These are phyloP conservation scores for Tympanuchus pallidicinctus DNA, from an alignment of 2,113 vertebrate genomes.

Conservation along the genomic window DNA sequence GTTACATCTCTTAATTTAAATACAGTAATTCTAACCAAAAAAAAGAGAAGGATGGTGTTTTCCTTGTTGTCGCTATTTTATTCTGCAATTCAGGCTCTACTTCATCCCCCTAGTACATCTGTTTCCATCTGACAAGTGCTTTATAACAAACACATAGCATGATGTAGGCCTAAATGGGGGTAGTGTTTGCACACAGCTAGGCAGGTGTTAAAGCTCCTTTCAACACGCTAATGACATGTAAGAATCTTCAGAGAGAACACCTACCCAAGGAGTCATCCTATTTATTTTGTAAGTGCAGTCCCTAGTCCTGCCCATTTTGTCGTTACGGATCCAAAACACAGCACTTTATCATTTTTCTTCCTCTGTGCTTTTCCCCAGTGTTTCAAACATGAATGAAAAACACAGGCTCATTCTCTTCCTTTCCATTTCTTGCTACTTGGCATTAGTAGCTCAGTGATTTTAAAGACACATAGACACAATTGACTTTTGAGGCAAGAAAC, in stretches of 20 bases:
- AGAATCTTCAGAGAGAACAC: neutral
- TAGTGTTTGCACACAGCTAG: neutral
- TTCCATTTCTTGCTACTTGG: neutral
- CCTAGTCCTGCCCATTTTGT: neutral
- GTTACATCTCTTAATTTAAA: neutral
- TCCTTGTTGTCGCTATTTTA: neutral
- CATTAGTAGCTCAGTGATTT: neutral
- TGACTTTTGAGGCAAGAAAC: neutral
- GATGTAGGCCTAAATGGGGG: neutral
- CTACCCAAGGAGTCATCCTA: neutral
- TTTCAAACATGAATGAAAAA: neutral
- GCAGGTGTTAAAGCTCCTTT: constrained; percentile 16
- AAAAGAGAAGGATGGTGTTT: neutral
- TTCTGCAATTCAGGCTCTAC: neutral
- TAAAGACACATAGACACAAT: neutral
- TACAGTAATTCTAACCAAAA: neutral
- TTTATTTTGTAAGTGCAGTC: neutral
- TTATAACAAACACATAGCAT: neutral
- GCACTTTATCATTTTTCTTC: neutral
- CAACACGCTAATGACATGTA: neutral
- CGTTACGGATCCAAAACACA: neutral
- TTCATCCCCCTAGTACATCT: neutral
- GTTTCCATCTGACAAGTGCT: neutral
- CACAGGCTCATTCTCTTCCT: neutral
- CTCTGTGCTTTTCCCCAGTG: rapidly evolving